Evolutionary conservation across 2,113 vertebrate genomes (phyloP).

Genomic region (Halichoerus grypus): DNA sequence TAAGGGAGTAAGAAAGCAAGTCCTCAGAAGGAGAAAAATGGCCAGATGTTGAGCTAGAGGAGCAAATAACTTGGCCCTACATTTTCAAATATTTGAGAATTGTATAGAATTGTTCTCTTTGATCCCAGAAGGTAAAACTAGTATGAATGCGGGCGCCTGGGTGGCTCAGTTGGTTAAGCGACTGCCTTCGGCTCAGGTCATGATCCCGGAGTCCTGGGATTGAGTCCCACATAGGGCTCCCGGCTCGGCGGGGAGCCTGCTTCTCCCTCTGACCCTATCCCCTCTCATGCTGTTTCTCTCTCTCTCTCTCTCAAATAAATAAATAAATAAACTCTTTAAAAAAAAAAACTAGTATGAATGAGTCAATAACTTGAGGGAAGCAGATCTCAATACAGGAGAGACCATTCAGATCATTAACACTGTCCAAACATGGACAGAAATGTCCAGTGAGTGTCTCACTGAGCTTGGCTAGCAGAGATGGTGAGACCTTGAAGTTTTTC

Average conservation of each 20-base stretch:
- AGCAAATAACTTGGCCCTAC: background rate
- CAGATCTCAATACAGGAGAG: background rate
- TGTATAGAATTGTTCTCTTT: background rate
- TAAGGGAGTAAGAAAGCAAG: background rate
- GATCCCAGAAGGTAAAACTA: background rate
- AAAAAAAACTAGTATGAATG: background rate
- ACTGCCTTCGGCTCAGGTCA: too few species aligned
- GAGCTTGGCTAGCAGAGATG: background rate
- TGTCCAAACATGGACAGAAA: background rate
- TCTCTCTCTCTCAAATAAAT: too few species aligned
- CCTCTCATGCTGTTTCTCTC: too few species aligned
- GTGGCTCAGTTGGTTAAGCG: too few species aligned
- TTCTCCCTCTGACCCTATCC: too few species aligned
- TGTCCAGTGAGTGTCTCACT: fast-evolving
- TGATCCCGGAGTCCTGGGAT: too few species aligned
- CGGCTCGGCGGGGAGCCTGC: too few species aligned
- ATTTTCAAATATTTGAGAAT: background rate
- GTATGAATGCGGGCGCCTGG: too few species aligned
- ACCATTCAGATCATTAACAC: background rate
- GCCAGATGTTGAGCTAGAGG: background rate
- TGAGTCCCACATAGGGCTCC: too few species aligned
- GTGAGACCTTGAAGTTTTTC: background rate
- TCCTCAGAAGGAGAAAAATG: background rate
- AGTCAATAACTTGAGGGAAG: background rate
- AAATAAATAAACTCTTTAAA: too few species aligned